Percentiles rank a stretch among this genome's conserved stretches.
phyloP scores from a whole-genome alignment of 1,140 invertebrate genomes.

The Drosophila mojavensis region DNA sequence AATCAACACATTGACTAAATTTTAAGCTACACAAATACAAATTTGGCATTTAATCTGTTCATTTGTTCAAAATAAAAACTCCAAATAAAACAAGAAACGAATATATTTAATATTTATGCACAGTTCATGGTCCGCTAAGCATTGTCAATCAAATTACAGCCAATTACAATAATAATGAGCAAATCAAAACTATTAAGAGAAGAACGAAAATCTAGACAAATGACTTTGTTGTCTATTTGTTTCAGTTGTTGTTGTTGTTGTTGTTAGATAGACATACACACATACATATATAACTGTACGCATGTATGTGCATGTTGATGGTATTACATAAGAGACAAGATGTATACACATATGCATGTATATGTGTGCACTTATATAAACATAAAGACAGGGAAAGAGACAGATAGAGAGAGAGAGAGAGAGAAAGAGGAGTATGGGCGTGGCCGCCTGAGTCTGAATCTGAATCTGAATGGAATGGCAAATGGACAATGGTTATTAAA shows the following conservation, averaged over 20 bases:
- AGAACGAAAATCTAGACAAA: constrained; percentile 23
- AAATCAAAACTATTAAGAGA: background rate
- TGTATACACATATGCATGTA: background rate
- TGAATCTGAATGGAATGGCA: constrained; percentile 56
- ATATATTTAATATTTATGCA: no score
- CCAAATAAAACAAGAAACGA: no score
- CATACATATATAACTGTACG: constrained; percentile 1
- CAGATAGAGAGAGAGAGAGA: constrained; percentile 22
- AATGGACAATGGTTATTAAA: constrained; percentile 73
- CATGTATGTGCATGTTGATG: constrained; percentile 11
- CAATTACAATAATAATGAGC: constrained; percentile 49
- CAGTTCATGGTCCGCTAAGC: background rate
- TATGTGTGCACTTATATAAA: background rate
- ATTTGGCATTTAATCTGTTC: background rate
- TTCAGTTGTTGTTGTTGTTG: background rate
- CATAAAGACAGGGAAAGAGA: no score
- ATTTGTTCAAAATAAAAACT: no score
- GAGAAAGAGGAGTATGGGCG: constrained; percentile 39
- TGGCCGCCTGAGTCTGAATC: constrained; percentile 36
- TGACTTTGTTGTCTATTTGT: constrained; percentile 11
- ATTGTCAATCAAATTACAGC: constrained; percentile 52
- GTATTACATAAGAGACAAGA: constrained; percentile 11
- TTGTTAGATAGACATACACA: constrained; percentile 10
- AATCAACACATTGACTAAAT: constrained; percentile 41
- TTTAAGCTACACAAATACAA: constrained; percentile 19